These are phyloP conservation scores for Tricholaema leucomelas DNA, from an alignment of 2,113 vertebrate species.

Conservation along the genomic window DNA sequence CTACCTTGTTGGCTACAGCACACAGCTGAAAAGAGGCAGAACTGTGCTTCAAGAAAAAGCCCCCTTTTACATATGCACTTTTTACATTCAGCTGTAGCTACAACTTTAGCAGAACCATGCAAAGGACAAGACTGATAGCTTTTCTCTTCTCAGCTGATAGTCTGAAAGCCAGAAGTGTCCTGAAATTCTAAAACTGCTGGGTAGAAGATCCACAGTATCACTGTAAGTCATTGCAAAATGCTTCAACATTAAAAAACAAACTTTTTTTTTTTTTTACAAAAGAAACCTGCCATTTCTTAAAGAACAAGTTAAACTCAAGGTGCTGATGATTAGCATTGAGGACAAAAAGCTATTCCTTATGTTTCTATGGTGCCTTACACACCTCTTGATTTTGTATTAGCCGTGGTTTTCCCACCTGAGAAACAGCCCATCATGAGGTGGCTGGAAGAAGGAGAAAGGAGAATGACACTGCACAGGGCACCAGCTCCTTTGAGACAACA, in stretches of 20 bases:
- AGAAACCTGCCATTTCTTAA: neutral
- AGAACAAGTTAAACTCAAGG: neutral
- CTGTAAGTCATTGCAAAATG: neutral
- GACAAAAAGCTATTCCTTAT: neutral
- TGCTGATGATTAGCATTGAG: neutral
- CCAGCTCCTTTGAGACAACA: neutral
- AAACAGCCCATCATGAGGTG: neutral
- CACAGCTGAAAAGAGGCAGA: neutral
- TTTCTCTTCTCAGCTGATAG: neutral
- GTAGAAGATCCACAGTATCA: neutral
- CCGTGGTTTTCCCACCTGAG: neutral
- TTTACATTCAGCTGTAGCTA: neutral
- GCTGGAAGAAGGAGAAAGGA: neutral
- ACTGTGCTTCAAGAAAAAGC: neutral
- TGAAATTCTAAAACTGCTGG: neutral
- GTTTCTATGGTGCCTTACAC: neutral
- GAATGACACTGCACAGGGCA: neutral
- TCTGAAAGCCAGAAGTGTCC: neutral
- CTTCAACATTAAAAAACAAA: too few species aligned
- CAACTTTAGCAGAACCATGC: neutral
- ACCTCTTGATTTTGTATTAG: neutral
- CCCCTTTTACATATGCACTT: neutral
- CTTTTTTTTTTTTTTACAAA: too few species aligned
- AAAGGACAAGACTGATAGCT: neutral
- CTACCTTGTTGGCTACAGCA: neutral